Evolutionary conservation across 2,888 invertebrate genomes (phyloP).

Genomic region (Tubulanus polymorphus): DNA sequence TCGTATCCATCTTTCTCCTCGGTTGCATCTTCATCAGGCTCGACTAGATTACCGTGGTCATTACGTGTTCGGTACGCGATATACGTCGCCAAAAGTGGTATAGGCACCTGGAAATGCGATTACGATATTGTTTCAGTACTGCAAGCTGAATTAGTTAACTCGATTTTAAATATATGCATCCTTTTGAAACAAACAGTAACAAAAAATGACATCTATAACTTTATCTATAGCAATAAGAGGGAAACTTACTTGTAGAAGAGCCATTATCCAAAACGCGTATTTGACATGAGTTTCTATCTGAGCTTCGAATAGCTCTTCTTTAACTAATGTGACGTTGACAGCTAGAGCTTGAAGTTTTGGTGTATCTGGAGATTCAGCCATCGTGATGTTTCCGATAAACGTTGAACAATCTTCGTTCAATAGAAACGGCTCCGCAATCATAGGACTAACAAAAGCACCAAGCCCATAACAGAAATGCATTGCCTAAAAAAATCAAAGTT

Average conservation of each 20-base stretch:
- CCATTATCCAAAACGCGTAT: conserved; percentile 56
- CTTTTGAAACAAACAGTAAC: no score
- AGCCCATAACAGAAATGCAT: conserved; percentile 57
- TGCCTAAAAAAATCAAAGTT: conserved; percentile 46
- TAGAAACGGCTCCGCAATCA: conserved; percentile 56
- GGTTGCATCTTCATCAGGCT: no score
- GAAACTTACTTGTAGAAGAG: conserved; percentile 51
- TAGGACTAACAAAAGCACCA: conserved; percentile 56
- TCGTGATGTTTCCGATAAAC: no score
- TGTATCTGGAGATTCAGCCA: neutral
- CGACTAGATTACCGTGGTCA: no score
- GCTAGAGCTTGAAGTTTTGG: neutral
- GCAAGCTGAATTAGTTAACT: no score
- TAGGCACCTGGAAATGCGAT: conserved; percentile 17
- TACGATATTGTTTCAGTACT: no score
- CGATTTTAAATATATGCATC: no score
- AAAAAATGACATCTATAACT: no score
- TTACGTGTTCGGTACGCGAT: no score
- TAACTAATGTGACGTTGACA: neutral
- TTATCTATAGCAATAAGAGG: no score
- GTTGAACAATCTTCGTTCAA: conserved; percentile 53
- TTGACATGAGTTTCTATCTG: conserved; percentile 44
- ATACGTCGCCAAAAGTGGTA: conserved; percentile 20
- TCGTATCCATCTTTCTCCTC: no score
- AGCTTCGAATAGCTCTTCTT: conserved; percentile 30